phyloP scores from a whole-genome alignment of 1,140 invertebrate species.

The Mesaphorura yosii region DNA sequence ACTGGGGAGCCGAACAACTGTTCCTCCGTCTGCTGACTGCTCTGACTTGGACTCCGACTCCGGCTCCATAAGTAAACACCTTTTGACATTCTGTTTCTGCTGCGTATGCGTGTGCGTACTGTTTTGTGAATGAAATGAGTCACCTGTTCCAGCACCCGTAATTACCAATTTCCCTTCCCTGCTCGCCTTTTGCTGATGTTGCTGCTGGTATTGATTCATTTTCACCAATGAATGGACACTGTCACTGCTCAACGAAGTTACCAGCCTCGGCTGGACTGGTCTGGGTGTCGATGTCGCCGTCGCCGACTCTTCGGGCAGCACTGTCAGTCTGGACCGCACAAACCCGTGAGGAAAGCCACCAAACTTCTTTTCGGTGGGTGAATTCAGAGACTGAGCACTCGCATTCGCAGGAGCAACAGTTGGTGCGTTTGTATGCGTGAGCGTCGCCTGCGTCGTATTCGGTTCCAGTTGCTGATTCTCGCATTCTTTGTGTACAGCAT shows the following conservation, averaged over 20 bases:
- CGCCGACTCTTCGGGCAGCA: constrained; percentile 32
- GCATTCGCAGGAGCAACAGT: neutral
- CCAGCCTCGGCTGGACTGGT: constrained; percentile 9
- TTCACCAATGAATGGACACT: constrained; percentile 15
- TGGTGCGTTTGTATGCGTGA: too few relatives aligned
- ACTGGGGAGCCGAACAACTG: neutral
- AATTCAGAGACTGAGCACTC: neutral
- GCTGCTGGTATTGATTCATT: neutral
- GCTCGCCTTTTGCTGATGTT: too few relatives aligned
- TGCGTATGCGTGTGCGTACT: too few relatives aligned
- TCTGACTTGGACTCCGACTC: constrained; percentile 3
- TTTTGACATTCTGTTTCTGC: too few relatives aligned
- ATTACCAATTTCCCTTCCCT: neutral
- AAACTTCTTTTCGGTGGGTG: constrained; percentile 24
- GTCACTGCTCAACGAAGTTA: constrained; percentile 23
- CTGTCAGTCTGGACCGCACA: constrained; percentile 33
- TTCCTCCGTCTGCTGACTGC: neutral
- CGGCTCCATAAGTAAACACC: too few relatives aligned
- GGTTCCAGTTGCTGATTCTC: too few relatives aligned
- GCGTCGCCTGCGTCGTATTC: too few relatives aligned
- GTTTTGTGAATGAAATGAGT: neutral
- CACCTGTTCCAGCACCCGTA: too few relatives aligned
- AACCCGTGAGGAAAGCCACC: constrained; percentile 36
- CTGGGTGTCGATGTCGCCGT: constrained; percentile 10
- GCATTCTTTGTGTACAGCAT: too few relatives aligned